Percentiles rank a stretch among this genome's conserved stretches.
phyloP scores from a whole-genome alignment of 92 coral and sea anemone genomes.

The Diadumene lineata region DNA sequence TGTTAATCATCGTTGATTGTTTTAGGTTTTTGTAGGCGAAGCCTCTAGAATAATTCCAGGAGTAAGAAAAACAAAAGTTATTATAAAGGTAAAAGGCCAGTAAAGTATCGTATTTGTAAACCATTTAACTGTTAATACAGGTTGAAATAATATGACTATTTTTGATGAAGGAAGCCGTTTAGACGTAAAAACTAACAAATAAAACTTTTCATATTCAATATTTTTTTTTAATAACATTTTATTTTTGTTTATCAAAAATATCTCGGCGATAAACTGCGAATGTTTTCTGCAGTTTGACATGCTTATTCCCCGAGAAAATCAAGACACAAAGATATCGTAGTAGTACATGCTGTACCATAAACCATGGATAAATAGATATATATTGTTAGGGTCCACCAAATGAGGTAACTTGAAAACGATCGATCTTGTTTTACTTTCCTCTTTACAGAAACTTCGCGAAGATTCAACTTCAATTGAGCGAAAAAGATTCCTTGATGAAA shows the following conservation, averaged over 20 bases:
- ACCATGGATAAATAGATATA: too few species aligned
- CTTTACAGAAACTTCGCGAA: constrained; percentile 47
- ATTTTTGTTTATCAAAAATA: too few species aligned
- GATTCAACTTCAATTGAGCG: constrained; percentile 43
- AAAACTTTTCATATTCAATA: too few species aligned
- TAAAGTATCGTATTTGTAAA: neutral
- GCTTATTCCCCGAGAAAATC: too few species aligned
- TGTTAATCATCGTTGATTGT: neutral
- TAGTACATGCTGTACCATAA: too few species aligned
- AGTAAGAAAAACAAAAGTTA: constrained; percentile 66
- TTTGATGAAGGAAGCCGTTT: neutral
- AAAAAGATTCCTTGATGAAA: constrained; percentile 55
- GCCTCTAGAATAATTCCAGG: constrained; percentile 68
- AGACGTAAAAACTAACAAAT: neutral
- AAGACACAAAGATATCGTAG: too few species aligned
- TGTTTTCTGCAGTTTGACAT: too few species aligned
- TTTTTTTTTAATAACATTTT: neutral
- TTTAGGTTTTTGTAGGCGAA: constrained; percentile 74
- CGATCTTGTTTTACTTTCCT: too few species aligned
- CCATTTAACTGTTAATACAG: neutral
- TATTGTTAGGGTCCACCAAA: too few species aligned
- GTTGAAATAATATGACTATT: neutral
- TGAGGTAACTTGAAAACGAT: too few species aligned
- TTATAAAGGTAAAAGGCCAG: constrained; percentile 58
- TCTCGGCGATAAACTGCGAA: too few species aligned